A percentile compares a stretch with the other conserved stretches of the same genome.
Evolutionary conservation across 2,888 invertebrate genomes (phyloP).

Genomic region (Sicus ferrugineus): DNA sequence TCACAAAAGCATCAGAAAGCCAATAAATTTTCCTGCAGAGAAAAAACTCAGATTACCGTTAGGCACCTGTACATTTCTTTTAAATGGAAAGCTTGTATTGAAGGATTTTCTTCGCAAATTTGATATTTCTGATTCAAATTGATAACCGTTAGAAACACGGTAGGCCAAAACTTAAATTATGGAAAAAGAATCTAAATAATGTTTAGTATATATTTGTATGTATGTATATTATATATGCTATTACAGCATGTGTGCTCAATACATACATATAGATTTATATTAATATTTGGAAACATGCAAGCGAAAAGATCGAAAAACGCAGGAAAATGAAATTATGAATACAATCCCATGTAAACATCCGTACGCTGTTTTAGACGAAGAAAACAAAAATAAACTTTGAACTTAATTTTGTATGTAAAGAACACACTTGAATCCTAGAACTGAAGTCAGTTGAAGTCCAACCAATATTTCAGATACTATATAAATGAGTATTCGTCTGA

Average conservation of each 20-base stretch:
- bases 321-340: no score
- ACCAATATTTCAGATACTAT: conserved; percentile 28
- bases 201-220: background rate
- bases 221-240: background rate
- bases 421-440: conserved; percentile 33
- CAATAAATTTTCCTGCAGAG: background rate
- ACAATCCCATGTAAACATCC: no score
- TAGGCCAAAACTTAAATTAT: background rate
- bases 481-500: conserved; percentile 23
- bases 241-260: no score
- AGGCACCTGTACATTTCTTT: conserved; percentile 43
- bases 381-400: conserved; percentile 1
- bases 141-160: conserved; percentile 29
- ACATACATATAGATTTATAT: background rate
- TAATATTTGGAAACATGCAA: no score
- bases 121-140: background rate
- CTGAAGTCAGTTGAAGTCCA: conserved; percentile 35
- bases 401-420: conserved; percentile 43
- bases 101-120: conserved; percentile 39
- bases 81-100: conserved; percentile 56
- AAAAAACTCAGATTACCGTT: no score
- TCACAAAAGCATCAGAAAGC: conserved; percentile 19
- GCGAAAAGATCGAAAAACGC: no score
- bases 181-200: background rate
- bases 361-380: conserved; percentile 21